Evolutionary conservation across 2,888 invertebrate genomes (phyloP), one percentile per base, ranked within the genome.

Genomic region (Drosophila formosana): DNA sequence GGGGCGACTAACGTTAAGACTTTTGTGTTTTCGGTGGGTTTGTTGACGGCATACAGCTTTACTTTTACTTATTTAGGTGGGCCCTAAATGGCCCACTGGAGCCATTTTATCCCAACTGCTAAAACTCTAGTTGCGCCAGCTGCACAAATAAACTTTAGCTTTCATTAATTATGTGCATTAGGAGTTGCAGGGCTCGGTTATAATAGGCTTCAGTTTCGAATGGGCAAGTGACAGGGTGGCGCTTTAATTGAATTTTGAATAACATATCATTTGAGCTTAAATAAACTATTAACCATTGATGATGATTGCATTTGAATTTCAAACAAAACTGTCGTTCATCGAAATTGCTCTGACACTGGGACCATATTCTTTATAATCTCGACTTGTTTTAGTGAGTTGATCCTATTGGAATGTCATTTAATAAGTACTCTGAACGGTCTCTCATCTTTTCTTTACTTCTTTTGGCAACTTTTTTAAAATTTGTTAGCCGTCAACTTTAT

Each of bases 111-210:
- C 18, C 37, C 11, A 11, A n/a, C 3, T 9, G 25, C 3, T 9
- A 18, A 7, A 26, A 11, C 26, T 28, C 18, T 30, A 51, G 39
- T 34, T 47, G 46, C 51, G 69, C 52, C 87, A 83, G 87, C 89
- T 89, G 86, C 61, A 72, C 66, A 80, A 76, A 73, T 66, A 86
- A 70, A 75, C 64, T 80, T 75, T 67, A 70, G 74, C 66, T 80
- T 75, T 70, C 79, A 85, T 86, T 82, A 85, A 82, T 82, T 84
- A 86, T 82, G 80, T 83, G 71, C 80, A 74, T 70, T 77, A 72
- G 81, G 43, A 56, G 57, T 50, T 43, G 61, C 32, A 18, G 9
- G 32, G 30, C 23, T 5, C 11, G 34, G n/a, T 43, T 58, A 71
- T 65, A 61, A 66, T 67, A 71, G 66, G 72, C 47, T 64, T 52